Percentiles rank a stretch among this genome's conserved stretches.
phyloP scores from a whole-genome alignment of 1,140 invertebrate genomes.

The Drosophila melanica region DNA sequence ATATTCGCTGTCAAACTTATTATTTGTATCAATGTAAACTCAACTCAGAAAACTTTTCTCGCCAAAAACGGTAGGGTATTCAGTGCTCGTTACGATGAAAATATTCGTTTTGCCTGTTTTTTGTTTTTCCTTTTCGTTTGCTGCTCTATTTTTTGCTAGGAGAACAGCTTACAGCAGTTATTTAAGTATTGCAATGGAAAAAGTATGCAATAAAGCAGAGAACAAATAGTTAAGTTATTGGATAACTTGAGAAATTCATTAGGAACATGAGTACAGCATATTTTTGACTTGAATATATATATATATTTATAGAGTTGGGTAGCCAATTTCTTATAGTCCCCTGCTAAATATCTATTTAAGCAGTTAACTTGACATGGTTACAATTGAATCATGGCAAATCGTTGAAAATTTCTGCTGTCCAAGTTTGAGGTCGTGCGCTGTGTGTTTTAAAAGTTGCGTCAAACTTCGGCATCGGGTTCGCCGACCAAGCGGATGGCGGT shows the following conservation, averaged over 20 bases:
- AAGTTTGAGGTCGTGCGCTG: slow-evolving; percentile 36
- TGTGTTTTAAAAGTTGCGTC: slow-evolving; percentile 69
- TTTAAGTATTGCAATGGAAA: no score
- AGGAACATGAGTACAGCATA: no score
- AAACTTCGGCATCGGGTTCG: slow-evolving; percentile 50
- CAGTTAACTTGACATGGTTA: slow-evolving; percentile 43
- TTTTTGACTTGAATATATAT: neutral
- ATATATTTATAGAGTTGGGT: neutral
- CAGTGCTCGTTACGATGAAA: neutral
- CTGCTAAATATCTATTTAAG: neutral
- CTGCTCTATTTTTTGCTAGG: no score
- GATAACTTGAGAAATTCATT: no score
- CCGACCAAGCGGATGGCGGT: neutral
- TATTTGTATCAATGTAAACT: no score
- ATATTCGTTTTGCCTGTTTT: neutral
- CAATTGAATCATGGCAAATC: slow-evolving; percentile 46
- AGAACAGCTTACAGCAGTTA: no score
- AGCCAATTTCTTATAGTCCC: neutral
- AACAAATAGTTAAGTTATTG: no score
- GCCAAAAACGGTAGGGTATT: neutral
- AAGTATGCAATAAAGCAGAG: no score
- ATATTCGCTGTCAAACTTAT: neutral
- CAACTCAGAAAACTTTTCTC: no score
- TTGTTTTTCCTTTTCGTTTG: no score
- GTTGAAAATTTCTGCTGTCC: slow-evolving; percentile 38